These are phyloP conservation scores for Spisula subtruncata DNA, from an alignment of 2,888 invertebrate species.

Conservation along the genomic window DNA sequence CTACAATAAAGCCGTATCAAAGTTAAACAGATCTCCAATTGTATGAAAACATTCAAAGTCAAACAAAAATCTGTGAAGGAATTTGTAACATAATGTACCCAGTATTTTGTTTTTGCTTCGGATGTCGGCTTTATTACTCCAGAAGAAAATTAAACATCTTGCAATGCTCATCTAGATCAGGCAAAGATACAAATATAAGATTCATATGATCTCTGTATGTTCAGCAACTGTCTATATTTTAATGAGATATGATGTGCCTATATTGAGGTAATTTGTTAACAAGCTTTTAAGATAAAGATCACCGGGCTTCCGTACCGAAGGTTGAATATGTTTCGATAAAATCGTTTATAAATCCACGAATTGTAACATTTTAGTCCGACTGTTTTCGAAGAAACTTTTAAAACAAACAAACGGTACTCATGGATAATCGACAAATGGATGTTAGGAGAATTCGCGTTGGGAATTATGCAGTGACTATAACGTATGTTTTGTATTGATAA, in stretches of 20 bases:
- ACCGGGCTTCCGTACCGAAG: slow-evolving; percentile 38
- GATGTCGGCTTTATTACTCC: background rate
- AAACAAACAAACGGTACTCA: slow-evolving; percentile 17
- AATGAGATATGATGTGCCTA: slow-evolving; percentile 35
- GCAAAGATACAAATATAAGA: background rate
- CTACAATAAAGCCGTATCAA: background rate
- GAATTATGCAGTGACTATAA: slow-evolving; percentile 52
- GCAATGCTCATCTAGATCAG: background rate
- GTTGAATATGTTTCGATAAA: slow-evolving; percentile 35
- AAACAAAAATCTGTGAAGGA: background rate
- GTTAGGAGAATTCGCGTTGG: slow-evolving; percentile 54
- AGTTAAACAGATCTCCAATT: background rate
- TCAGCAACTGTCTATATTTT: slow-evolving; percentile 25
- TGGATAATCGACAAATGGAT: slow-evolving; percentile 44
- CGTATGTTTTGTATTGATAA: slow-evolving; percentile 40
- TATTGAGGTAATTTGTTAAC: slow-evolving; percentile 43
- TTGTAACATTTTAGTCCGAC: slow-evolving; percentile 35
- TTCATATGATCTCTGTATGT: slow-evolving; percentile 21
- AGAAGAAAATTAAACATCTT: background rate
- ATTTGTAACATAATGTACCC: background rate
- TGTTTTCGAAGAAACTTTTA: background rate
- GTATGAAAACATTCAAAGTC: slow-evolving; percentile 18
- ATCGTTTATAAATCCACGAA: slow-evolving; percentile 35
- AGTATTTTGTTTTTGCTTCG: background rate
- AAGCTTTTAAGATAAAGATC: slow-evolving; percentile 34